These are phyloP conservation scores for Kryptopterus vitreolus DNA, from an alignment of 2,797 vertebrate genomes.

Conservation along the genomic window DNA sequence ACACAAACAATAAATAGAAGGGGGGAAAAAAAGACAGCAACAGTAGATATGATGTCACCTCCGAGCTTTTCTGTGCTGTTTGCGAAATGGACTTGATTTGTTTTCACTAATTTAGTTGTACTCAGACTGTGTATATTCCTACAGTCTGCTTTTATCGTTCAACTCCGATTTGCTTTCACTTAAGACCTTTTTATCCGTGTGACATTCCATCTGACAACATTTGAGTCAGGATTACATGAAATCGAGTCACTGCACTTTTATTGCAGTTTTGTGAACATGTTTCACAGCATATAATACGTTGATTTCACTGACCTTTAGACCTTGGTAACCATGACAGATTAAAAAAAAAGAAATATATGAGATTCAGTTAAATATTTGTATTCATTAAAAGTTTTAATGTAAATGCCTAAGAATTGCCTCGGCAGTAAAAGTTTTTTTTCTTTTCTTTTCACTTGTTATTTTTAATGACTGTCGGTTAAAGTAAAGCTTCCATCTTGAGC, in stretches of 20 bases:
- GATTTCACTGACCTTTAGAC: not conserved
- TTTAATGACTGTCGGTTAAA: conserved; percentile 39
- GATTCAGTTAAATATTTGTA: not conserved
- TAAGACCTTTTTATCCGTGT: not conserved
- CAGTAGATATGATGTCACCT: not conserved
- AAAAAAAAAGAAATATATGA: not conserved
- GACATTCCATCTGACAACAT: not conserved
- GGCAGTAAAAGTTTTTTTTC: not conserved
- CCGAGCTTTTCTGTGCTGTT: not conserved
- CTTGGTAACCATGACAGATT: not conserved
- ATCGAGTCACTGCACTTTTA: too few species aligned
- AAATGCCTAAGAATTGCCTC: not conserved
- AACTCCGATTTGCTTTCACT: too few species aligned
- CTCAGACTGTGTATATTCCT: not conserved
- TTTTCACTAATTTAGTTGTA: not conserved
- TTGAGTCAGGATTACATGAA: not conserved
- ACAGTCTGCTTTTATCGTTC: not conserved
- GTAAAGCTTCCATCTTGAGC: conserved; percentile 25
- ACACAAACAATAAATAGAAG: not conserved
- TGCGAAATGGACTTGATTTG: not conserved
- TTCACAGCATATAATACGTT: not conserved
- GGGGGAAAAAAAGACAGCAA: not conserved
- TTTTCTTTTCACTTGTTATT: not conserved
- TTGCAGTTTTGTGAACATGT: not conserved
- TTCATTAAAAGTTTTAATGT: not conserved